Base-by-base conservation (phyloP, 2,888 invertebrate species). In the Thecophora atra region DNA sequence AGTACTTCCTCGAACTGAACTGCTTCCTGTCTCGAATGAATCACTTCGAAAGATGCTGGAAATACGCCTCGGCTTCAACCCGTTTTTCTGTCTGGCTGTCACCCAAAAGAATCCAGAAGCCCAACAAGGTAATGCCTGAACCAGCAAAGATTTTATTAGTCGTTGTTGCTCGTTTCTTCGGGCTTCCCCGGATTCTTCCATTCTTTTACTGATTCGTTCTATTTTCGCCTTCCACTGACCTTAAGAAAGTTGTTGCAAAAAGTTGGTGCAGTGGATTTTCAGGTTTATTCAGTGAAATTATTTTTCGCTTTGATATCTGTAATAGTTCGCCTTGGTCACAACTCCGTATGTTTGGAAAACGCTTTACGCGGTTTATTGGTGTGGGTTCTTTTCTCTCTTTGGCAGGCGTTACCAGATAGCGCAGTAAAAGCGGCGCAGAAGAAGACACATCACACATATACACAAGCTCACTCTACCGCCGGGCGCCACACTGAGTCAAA, bases 281-380 rank as follows among this genome's bases (percentile, higher is more conserved):
- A 81, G 81, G 81, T 81, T 82, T 81, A 80, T 81, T 81, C 77
- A 81, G 81, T 69, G 70, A 71, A 71, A 62, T 52, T 71, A 60
- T n/a, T n/a, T n/a, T n/a, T n/a, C n/a, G n/a, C n/a, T n/a, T n/a
- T n/a, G n/a, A n/a, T n/a, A n/a, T n/a, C n/a, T n/a, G n/a, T n/a
- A n/a, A n/a, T n/a, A n/a, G n/a, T n/a, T n/a, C n/a, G n/a, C n/a
- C n/a, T n/a, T n/a, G n/a, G n/a, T 19, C 21, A 21, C 19, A 54
- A 24, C 2, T 60, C 26, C 8, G n/a, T 24, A 44, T 2, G 51
- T 26, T 26, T n/a, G 64, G n/a, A 24, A 54, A 54, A 19, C 54
- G 21, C 54, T 8, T 8, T 52, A 19, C 19, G 66, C 66, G n/a
- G 52, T 17, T 47, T 28, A 30, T 51, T 67, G 64, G 44, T 37